phyloP scores from a whole-genome alignment of 2,797 vertebrate genomes.

The Cynopterus sphinx region DNA sequence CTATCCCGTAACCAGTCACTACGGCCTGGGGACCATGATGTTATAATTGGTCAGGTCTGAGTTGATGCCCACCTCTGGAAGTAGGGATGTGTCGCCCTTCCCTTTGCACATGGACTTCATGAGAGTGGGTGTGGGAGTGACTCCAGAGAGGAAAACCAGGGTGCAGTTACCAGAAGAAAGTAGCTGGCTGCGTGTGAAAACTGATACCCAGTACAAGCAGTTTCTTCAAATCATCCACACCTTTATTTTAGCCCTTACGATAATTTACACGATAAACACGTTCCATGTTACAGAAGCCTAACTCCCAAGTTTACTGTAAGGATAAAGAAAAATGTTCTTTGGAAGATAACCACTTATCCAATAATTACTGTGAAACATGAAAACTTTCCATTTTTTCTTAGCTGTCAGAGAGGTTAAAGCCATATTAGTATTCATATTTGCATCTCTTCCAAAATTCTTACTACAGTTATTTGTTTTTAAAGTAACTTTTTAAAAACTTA shows the following conservation, averaged over 20 bases:
- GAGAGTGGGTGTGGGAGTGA: not conserved
- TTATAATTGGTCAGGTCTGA: not conserved
- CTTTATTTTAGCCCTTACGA: not conserved
- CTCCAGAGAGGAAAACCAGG: not conserved
- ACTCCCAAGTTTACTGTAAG: not conserved
- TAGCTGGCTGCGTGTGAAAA: not conserved
- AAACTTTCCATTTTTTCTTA: not conserved
- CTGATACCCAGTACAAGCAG: not conserved
- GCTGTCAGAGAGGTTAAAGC: conserved; percentile 28
- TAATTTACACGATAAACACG: not conserved
- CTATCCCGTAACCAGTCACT: not conserved
- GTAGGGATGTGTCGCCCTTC: not conserved
- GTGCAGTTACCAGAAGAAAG: not conserved
- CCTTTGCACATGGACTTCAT: not conserved
- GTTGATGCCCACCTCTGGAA: not conserved
- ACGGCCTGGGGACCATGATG: not conserved
- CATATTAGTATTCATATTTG: not conserved
- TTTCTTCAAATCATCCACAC: not conserved
- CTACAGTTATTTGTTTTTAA: not conserved
- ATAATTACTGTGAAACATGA: conserved; percentile 6
- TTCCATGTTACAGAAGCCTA: not conserved
- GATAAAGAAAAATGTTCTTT: conserved; percentile 16
- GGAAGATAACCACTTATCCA: conserved; percentile 23
- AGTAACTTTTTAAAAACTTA: not conserved
- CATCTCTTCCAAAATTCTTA: not conserved